Percentiles rank a stretch among this genome's conserved stretches.
phyloP scores from a whole-genome alignment of 2,888 invertebrate genomes.

The Xestobium rufovillosum region DNA sequence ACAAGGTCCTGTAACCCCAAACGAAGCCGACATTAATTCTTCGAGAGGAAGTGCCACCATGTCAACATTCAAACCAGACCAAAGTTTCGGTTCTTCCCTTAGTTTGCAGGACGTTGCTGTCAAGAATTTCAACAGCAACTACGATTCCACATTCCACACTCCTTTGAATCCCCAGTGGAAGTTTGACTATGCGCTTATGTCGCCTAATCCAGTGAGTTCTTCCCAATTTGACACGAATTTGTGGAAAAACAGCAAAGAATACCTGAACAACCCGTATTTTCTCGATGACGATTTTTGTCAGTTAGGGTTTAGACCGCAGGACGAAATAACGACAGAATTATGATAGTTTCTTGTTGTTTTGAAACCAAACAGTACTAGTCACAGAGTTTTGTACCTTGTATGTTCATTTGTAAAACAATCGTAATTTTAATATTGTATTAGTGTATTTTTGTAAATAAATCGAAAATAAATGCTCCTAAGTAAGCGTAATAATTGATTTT shows the following conservation, averaged over 20 bases:
- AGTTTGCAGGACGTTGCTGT: slow-evolving; percentile 39
- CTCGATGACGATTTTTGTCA: slow-evolving; percentile 76
- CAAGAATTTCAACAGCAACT: slow-evolving; percentile 37
- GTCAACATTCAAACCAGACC: slow-evolving; percentile 43
- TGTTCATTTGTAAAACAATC: slow-evolving; percentile 16
- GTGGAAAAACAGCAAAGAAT: slow-evolving; percentile 42
- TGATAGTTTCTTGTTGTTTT: slow-evolving; percentile 36
- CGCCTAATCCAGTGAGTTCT: slow-evolving; percentile 24
- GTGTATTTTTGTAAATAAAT: slow-evolving; percentile 11
- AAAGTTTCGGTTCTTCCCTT: slow-evolving; percentile 35
- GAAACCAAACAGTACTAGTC: slow-evolving; percentile 22
- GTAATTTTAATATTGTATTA: slow-evolving; percentile 16
- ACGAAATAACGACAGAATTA: slow-evolving; percentile 81
- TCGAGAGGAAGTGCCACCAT: slow-evolving; percentile 36
- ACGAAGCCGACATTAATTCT: slow-evolving; percentile 37
- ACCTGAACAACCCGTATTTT: slow-evolving; percentile 53
- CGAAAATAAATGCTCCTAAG: background rate
- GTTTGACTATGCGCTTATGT: slow-evolving; percentile 40
- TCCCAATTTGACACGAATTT: slow-evolving; percentile 47
- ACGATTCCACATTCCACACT: slow-evolving; percentile 33
- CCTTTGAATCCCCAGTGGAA: slow-evolving; percentile 49
- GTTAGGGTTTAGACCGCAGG: slow-evolving; percentile 78
- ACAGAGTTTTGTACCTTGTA: slow-evolving; percentile 17
- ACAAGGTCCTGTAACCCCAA: slow-evolving; percentile 47
- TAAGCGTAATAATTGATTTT: too few species aligned